Evolutionary conservation across 2,113 vertebrate genomes (phyloP).

Genomic region (Tragelaphus scriptus): DNA sequence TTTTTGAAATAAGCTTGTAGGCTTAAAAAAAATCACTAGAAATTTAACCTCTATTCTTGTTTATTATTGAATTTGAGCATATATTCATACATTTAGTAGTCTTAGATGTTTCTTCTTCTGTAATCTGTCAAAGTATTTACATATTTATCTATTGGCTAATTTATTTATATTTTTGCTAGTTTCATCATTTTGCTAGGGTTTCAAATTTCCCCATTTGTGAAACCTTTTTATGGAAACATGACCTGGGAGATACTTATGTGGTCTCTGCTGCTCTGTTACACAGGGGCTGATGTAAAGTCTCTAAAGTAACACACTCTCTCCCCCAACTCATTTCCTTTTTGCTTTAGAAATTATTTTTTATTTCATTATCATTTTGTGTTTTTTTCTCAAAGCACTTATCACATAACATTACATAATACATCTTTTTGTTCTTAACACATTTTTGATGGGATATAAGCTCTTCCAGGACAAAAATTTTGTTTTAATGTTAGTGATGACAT

Average conservation of each 20-base stretch:
- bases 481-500: neutral
- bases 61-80: neutral
- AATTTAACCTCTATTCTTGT: neutral
- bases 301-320: neutral
- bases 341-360: neutral
- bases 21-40: neutral
- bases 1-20: neutral
- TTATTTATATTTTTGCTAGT: neutral
- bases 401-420: neutral
- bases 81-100: neutral
- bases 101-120: neutral
- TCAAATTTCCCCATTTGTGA: neutral
- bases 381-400: neutral
- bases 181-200: neutral
- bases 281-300: neutral
- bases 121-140: neutral
- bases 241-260: accelerated
- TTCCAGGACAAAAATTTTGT: neutral
- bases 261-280: neutral
- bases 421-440: neutral
- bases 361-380: neutral
- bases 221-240: neutral
- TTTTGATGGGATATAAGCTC: neutral
- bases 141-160: neutral
- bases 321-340: neutral